Evolutionary conservation across 2,797 vertebrate genomes (phyloP).

Genomic region (Mormyrops attenuatus): DNA sequence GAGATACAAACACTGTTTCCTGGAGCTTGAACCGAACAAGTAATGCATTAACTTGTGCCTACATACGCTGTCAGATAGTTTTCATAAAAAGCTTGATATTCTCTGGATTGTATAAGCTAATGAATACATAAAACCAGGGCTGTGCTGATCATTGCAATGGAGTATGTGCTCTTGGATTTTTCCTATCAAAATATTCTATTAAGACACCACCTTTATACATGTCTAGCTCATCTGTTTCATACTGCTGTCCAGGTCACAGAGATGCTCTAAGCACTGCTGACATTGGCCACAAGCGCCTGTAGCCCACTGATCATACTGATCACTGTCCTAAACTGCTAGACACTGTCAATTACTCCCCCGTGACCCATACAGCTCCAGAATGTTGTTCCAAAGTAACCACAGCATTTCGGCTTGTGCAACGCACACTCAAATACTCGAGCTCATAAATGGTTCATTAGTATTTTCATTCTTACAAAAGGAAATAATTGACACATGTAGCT

Average conservation of each 20-base stretch:
- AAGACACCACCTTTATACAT: background rate
- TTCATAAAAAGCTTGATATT: conserved; percentile 19
- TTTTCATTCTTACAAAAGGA: conserved; percentile 6
- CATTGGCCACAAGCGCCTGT: background rate
- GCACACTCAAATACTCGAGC: background rate
- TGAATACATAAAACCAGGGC: conserved; percentile 16
- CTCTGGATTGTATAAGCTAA: conserved; percentile 12
- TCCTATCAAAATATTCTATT: background rate
- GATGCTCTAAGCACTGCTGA: background rate
- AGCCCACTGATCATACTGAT: background rate
- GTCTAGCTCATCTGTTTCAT: background rate
- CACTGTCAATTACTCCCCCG: background rate
- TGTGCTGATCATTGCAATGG: background rate
- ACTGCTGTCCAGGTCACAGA: background rate
- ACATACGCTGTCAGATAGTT: conserved; percentile 7
- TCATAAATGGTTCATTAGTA: conserved; percentile 7
- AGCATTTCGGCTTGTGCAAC: background rate
- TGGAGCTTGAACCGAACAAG: conserved; percentile 32
- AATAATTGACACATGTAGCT: conserved; percentile 6
- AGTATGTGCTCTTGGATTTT: background rate
- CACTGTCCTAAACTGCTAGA: background rate
- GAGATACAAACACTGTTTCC: conserved; percentile 30
- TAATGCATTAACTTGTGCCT: conserved; percentile 36
- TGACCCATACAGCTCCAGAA: background rate
- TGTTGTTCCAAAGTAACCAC: background rate